Base-by-base conservation (phyloP, 2,888 invertebrate genomes). In the Axea sp. region DNA sequence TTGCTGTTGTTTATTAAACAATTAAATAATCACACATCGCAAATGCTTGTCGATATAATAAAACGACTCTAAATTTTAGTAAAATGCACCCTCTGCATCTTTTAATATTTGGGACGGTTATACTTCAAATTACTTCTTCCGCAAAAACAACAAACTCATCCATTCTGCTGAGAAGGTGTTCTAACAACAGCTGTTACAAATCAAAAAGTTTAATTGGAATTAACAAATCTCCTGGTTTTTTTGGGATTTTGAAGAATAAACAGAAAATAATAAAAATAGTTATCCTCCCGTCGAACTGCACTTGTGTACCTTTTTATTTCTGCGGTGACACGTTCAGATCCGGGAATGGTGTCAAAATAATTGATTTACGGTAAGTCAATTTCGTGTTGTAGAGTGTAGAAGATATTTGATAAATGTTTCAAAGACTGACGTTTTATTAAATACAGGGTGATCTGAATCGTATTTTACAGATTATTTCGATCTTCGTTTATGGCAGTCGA, bases 291-390 rank as follows among this genome's bases (percentile, higher is more conserved):
- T n/a, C n/a, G 1, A 85, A 86, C 0, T 95, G 94, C 22, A 91
- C 92, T 49, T 96, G 96, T 82, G 95, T 96, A 0, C 91, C 92
- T 0, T 93, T 93, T 81, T 95, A 93, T 84, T 89, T 93, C 5
- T 96, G 96, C 81, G 89, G 92, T 19, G 4, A 19, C 75, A 90
- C 90, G 33, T 90, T 91, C 9, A 90, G 95, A 6, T 92, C 92
- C 59, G 92, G 90, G 0, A 92, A 93, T 78, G 95, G 95, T 0
- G 88, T 89, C 0, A 93, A 93, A 2, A 87, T 94, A 28, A 92
- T 96, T 49, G 95, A 96, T 80, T 92, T 95, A 55, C 91, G 96
- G 91, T 73, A 6, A 39, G 60, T 45, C 0, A 1, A 19, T 3
- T 19, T 19, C 19, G 4, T 19, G n/a, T n/a, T n/a, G n/a, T n/a